phyloP scores from a whole-genome alignment of 1,140 invertebrate species.

The Microplitis demolitor region DNA sequence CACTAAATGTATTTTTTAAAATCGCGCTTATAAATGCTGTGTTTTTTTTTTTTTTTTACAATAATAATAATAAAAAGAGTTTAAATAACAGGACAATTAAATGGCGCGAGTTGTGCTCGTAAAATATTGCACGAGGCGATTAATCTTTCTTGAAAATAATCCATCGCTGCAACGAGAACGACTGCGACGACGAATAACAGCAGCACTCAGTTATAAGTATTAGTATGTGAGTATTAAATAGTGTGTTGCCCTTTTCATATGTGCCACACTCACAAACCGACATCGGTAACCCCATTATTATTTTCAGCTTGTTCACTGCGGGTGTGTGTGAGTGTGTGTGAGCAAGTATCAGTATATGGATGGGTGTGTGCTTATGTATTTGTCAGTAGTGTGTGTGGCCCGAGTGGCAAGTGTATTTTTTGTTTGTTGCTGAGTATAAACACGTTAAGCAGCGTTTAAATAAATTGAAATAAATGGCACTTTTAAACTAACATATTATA shows the following conservation, averaged over 20 bases:
- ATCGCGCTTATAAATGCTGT: no score
- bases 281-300: slow-evolving; percentile 57
- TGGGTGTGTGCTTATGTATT: no score
- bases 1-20: no score
- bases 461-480: slow-evolving; percentile 58
- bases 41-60: no score
- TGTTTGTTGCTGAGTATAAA: slow-evolving; percentile 42
- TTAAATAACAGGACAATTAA: slow-evolving; percentile 13
- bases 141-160: slow-evolving; percentile 28
- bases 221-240: not conserved
- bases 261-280: slow-evolving; percentile 32
- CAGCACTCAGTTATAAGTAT: no score
- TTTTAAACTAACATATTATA: slow-evolving; percentile 60
- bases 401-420: slow-evolving; percentile 45
- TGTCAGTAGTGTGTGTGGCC: not conserved
- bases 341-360: not conserved
- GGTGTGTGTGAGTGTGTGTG: no score
- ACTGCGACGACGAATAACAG: not conserved
- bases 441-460: slow-evolving; percentile 45
- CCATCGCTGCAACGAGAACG: slow-evolving; percentile 13
- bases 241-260: slow-evolving; percentile 17
- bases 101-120: not conserved
- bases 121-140: slow-evolving; percentile 10
- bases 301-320: slow-evolving; percentile 39
- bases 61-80: no score